Evolutionary conservation across 2,797 vertebrate species (phyloP).

Genomic region (Sternotherus odoratus): DNA sequence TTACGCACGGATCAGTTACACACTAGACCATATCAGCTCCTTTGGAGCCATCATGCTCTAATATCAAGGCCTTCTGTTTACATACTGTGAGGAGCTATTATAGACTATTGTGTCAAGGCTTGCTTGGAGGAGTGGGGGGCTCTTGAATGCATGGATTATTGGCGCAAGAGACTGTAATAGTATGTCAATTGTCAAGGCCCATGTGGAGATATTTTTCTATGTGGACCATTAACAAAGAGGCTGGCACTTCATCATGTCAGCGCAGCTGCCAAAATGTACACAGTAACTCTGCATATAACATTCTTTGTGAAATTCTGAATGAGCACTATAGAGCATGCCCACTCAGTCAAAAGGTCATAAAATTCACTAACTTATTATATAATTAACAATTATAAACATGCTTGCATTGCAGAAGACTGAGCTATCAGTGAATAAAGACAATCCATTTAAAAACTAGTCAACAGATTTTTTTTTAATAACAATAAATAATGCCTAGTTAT

Average conservation of each 20-base stretch:
- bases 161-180: constrained; percentile 68
- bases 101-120: constrained; percentile 60
- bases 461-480: neutral
- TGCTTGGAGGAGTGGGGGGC: constrained; percentile 64
- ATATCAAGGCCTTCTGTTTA: constrained; percentile 59
- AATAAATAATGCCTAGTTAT: neutral
- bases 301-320: constrained; percentile 67
- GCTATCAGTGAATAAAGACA: neutral
- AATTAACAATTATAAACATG: constrained; percentile 62
- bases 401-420: constrained; percentile 23
- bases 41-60: constrained; percentile 48
- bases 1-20: constrained; percentile 53
- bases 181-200: constrained; percentile 74
- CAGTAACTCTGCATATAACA: constrained; percentile 73
- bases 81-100: constrained; percentile 54
- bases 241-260: constrained; percentile 75
- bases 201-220: constrained; percentile 69
- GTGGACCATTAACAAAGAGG: constrained; percentile 74
- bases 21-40: neutral
- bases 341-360: constrained; percentile 63
- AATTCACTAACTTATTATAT: constrained; percentile 33
- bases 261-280: constrained; percentile 67
- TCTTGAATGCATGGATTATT: constrained; percentile 75
- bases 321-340: constrained; percentile 45
- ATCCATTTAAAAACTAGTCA: neutral